phyloP scores from a whole-genome alignment of 1,140 invertebrate species.

The Drosophila takahashii region DNA sequence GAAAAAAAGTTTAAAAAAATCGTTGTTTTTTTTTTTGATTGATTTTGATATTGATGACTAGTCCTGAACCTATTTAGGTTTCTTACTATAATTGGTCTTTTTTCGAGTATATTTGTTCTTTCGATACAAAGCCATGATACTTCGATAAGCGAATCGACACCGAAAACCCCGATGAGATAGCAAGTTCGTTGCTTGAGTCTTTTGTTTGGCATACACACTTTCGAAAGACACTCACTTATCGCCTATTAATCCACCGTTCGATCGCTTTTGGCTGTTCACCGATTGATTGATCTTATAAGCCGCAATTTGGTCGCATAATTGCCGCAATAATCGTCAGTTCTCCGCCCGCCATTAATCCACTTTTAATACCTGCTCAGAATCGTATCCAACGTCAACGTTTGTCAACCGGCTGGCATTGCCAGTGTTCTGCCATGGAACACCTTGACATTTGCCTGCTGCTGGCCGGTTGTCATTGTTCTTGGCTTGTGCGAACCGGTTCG shows the following conservation, averaged over 20 bases:
- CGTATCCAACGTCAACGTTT: slow-evolving; percentile 29
- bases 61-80: no score
- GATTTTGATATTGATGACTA: no score
- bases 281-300: slow-evolving; percentile 23
- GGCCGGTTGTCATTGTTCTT: slow-evolving; percentile 45
- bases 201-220: slow-evolving; percentile 41
- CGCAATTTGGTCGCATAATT: slow-evolving; percentile 23
- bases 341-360: slow-evolving; percentile 8
- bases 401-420: slow-evolving; percentile 50
- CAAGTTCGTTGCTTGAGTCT: slow-evolving; percentile 45
- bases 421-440: slow-evolving; percentile 50
- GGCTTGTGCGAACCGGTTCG: slow-evolving; percentile 46
- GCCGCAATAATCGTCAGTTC: slow-evolving; percentile 15
- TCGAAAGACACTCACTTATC: slow-evolving; percentile 17
- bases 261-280: slow-evolving; percentile 1
- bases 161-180: background rate
- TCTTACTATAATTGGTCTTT: no score
- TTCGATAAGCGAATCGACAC: slow-evolving; percentile 16
- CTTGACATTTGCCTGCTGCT: slow-evolving; percentile 63
- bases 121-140: no score
- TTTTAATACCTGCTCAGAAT: slow-evolving; percentile 11
- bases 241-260: slow-evolving; percentile 2
- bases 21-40: no score
- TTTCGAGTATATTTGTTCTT: no score
- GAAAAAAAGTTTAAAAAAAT: no score